Evolutionary conservation across 2,113 vertebrate species (phyloP), one percentile per base, ranked within the genome.

Genomic region (Coptodon bakossiorum): DNA sequence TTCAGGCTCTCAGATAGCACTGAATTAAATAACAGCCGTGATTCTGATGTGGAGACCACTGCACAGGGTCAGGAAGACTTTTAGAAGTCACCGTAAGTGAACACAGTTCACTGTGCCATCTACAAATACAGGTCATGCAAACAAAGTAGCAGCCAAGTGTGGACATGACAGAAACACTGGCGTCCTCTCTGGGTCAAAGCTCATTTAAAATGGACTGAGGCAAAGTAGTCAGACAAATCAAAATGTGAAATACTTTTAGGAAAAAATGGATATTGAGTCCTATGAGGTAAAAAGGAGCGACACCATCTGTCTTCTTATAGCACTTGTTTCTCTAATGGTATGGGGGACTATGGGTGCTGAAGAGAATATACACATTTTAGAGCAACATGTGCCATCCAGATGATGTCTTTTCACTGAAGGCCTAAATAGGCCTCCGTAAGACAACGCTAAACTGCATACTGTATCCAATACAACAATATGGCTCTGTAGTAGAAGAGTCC

Each of bases 271-370:
- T 34, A 66, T 66, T 66, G 31, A 3, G 1, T 68, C 34, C 61
- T 38, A 3, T 13, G 4, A 22, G 34, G 6, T 66, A 38, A 66
- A 66, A 38, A n/a, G 10, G 19, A 38, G 61, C 4, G 0, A 38
- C 19, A 68, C 61, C 19, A 68, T 68, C 61, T 68, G 61, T 6
- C 34, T 8, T 66, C 19, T 66, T 66, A 38, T 66, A 13, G 61
- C 34, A 22, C 61, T 66, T 0, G 2, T n/a, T 38, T 66, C 34
- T 66, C 61, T 36, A 38, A 66, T 66, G 34, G 19, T 66, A 66
- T 1, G 6, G 34, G 19, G 34, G 0, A 38, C 19, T 66, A 38
- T 0, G 4, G 10, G 61, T 1, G 31, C 61, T n/a, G 61, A 38
- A 36, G 34, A n/a, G 31, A n/a, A 66, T 66, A 66, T 68, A 0